Evolutionary conservation across 2,113 vertebrate genomes (phyloP), one percentile per base, ranked within the genome.

Genomic region (Thinocorus orbignyianus): DNA sequence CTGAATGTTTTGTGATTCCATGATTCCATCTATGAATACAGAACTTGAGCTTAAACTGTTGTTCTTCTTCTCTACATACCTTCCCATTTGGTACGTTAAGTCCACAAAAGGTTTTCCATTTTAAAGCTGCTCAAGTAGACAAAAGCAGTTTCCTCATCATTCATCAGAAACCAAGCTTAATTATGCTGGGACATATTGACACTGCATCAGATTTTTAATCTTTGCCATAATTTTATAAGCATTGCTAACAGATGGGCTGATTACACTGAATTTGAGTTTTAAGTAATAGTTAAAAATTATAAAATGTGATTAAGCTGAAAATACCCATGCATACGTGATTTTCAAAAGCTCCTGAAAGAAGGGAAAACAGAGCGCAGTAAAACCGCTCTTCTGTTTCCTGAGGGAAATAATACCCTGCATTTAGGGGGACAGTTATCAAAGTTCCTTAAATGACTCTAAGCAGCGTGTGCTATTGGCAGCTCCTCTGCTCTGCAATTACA

Each of bases 231-330:
- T 96, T 97, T 92, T 87, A 41, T 85, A 94, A 87, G 69, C 86
- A 60, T 91, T 92, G 92, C 92, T 94, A 97, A 95, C 96, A 96
- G 93, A 96, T 95, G 93, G 96, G 77, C 93, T 84, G 93, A 93
- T 93, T 96, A 89, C 81, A 89, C 96, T 89, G 92, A 95, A 86
- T 94, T 81, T 71, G 48, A 89, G 92, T 62, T 92, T 96, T 91
- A 95, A 97, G 83, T 74, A 94, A 94, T 88, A 91, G 92, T 81
- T 94, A 74, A 92, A 94, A 96, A 92, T 92, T 54, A 33, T 83
- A 90, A 95, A 94, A 90, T 80, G 77, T 65, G 86, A 94, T 91
- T 86, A 94, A 93, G 81, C 35, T 86, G 81, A 77, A 92, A 96
- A 95, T 78, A 84, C 11, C 44, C 78, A 65, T 77, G 70, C 86